A percentile compares a stretch with the other conserved stretches of the same genome.
These are phyloP conservation scores for Thera britannica DNA, from an alignment of 2,888 invertebrate genomes.

Conservation along the genomic window DNA sequence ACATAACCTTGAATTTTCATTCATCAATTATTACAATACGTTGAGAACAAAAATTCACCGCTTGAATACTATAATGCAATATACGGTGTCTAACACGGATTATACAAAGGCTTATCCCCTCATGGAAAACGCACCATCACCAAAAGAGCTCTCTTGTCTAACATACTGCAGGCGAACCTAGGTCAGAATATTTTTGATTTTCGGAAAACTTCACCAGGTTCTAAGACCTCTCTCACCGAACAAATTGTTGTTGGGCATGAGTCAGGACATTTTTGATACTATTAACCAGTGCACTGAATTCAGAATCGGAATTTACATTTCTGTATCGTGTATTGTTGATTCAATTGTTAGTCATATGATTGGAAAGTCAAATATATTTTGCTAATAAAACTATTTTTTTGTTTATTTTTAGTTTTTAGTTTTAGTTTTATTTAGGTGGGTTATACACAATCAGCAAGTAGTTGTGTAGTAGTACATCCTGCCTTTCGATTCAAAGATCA, in stretches of 20 bases:
- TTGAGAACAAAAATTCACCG: too few species aligned
- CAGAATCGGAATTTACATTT: constrained; percentile 19
- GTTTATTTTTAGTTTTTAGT: too few species aligned
- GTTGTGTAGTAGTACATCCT: too few species aligned
- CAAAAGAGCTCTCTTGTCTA: background rate
- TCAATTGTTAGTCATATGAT: constrained; percentile 30
- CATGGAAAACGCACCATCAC: background rate
- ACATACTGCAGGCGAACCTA: background rate
- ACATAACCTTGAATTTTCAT: too few species aligned
- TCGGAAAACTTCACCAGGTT: constrained; percentile 5
- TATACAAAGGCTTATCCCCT: background rate
- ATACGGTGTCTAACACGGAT: background rate
- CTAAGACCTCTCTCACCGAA: constrained; percentile 1
- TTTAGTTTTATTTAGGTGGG: too few species aligned
- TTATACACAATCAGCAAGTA: too few species aligned
- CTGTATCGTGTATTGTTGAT: constrained; percentile 18
- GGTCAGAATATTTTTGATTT: background rate
- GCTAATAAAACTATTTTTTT: too few species aligned
- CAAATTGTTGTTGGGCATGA: background rate
- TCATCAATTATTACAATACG: too few species aligned
- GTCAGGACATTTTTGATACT: constrained; percentile 2
- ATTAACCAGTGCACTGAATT: constrained; percentile 14
- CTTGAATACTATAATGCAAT: background rate
- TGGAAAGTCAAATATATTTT: constrained; percentile 13
- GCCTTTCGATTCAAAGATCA: too few species aligned